Conservation (phyloP, 2,113 vertebrate genomes). For the Ceratotherium simum region DNA sequence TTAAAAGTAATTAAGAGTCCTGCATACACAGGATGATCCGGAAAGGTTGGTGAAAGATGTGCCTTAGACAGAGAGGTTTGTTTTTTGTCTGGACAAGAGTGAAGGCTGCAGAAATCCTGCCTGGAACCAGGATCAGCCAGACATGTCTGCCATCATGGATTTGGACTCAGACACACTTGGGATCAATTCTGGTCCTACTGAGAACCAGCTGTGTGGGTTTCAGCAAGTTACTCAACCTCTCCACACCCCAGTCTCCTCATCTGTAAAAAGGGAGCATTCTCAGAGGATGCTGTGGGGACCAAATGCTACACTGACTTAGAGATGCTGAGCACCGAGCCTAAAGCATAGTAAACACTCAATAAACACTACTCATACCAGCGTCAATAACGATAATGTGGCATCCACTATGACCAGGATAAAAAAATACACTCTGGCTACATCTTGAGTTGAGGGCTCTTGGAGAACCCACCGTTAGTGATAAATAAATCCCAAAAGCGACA, state of each 20-base stretch:
- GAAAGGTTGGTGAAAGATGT: not conserved
- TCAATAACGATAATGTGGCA: rapidly evolving
- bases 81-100: not conserved
- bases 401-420: not conserved
- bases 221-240: not conserved
- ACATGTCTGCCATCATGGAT: rapidly evolving
- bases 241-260: not conserved
- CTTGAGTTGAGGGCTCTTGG: not conserved
- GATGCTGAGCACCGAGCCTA: not conserved
- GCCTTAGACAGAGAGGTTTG: not conserved
- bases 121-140: not conserved
- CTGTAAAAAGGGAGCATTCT: not conserved
- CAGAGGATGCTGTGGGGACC: not conserved
- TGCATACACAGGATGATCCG: not conserved
- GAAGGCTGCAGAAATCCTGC: not conserved
- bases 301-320: not conserved
- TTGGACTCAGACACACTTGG: not conserved
- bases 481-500: not conserved
- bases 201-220: not conserved
- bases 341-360: not conserved
- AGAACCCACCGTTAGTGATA: not conserved
- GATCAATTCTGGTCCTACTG: not conserved
- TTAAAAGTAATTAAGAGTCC: not conserved
- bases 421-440: not conserved
- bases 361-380: not conserved